Conservation (phyloP, 2,888 invertebrate genomes). For the Hesperia comma region DNA sequence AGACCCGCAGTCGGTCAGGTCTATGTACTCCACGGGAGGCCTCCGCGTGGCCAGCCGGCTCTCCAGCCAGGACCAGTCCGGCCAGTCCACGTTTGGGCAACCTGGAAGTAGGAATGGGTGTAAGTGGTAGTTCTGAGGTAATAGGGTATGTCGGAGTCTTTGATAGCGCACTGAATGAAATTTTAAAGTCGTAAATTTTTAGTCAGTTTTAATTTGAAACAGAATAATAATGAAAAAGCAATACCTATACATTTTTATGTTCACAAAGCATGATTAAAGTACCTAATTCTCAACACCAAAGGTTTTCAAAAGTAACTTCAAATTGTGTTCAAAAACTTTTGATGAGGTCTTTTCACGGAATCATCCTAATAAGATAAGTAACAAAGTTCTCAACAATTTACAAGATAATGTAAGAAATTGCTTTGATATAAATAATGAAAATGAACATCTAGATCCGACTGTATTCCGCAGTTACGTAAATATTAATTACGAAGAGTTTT, state of each 20-base stretch:
- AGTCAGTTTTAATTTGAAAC: too few relatives aligned
- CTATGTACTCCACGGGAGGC: slow-evolving; percentile 92
- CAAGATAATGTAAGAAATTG: slow-evolving; percentile 19
- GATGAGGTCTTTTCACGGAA: background rate
- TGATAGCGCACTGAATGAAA: too few relatives aligned
- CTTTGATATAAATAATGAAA: slow-evolving; percentile 18
- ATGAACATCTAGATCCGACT: background rate
- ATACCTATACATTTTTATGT: too few relatives aligned
- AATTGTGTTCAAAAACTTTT: background rate
- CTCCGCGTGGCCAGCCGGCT: slow-evolving; percentile 84
- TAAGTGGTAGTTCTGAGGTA: too few relatives aligned
- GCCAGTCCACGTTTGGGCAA: slow-evolving; percentile 91
- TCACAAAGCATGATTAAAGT: too few relatives aligned
- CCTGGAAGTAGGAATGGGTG: slow-evolving; percentile 66
- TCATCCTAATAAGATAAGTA: background rate
- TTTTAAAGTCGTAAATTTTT: too few relatives aligned
- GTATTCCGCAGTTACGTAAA: background rate
- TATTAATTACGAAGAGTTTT: background rate
- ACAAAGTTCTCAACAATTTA: slow-evolving; percentile 21
- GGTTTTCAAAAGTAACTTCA: background rate
- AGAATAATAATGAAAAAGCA: too few relatives aligned
- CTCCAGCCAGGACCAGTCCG: slow-evolving; percentile 87
- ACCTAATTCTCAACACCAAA: background rate
- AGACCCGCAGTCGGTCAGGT: slow-evolving; percentile 94
- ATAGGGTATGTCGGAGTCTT: too few relatives aligned